A percentile compares a stretch with the other conserved stretches of the same genome.
These are phyloP conservation scores for Crotalus tigris DNA, from an alignment of 2,113 vertebrate species.

Conservation along the genomic window DNA sequence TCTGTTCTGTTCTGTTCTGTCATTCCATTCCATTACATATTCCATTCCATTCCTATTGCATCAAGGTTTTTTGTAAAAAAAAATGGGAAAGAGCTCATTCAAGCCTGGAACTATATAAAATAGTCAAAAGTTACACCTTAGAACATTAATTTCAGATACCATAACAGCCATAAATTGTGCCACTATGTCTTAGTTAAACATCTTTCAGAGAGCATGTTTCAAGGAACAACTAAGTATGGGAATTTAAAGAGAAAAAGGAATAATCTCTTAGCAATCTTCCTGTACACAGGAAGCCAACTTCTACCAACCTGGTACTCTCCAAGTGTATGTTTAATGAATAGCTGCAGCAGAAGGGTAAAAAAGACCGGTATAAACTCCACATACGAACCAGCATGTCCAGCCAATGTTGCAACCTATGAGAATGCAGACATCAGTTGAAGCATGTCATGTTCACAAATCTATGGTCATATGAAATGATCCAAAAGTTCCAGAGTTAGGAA, in stretches of 20 bases:
- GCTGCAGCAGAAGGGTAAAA: background rate
- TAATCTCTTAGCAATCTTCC: background rate
- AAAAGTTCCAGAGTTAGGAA: background rate
- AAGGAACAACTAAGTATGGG: background rate
- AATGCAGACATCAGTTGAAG: background rate
- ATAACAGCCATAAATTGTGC: background rate
- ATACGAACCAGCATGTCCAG: background rate
- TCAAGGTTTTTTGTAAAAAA: background rate
- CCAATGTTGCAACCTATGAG: background rate
- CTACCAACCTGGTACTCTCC: background rate
- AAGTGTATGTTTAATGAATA: background rate
- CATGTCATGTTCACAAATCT: background rate
- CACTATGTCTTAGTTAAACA: background rate
- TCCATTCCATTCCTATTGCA: background rate
- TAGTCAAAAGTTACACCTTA: background rate
- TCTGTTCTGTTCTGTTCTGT: too few relatives aligned
- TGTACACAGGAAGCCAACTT: background rate
- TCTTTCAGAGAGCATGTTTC: background rate
- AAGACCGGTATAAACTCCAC: background rate
- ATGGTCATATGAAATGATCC: too few relatives aligned
- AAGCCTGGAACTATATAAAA: background rate
- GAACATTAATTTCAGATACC: background rate
- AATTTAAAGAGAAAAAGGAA: background rate
- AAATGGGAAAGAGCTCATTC: background rate
- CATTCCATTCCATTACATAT: too few relatives aligned